Evolutionary conservation across 2,797 vertebrate genomes (phyloP), one percentile per base, ranked within the genome.

Genomic region (Odontamblyopus lacepedii): DNA sequence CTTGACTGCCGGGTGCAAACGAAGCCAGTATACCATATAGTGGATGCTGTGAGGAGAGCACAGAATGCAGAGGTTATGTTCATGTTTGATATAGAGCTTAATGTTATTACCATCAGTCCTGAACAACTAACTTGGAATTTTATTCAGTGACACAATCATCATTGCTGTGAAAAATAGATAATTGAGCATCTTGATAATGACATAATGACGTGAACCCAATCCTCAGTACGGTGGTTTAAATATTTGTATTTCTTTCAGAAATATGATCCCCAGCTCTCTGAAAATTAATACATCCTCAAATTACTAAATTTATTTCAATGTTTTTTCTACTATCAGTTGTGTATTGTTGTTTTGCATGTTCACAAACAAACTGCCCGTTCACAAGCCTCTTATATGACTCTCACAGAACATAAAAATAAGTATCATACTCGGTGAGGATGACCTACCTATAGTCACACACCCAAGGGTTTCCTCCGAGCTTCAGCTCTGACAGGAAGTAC

Each of bases 21-120:
- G 94, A 70, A 98, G 71, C 97, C 96, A 98, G 86, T 98, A 98
- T 83, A 95, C 94, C 91, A 97, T 95, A 86, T 98, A 98, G 86
- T 98, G 97, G 80, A 98, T 97, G 83, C 95, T 93, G 82, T 27
- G 11, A 6, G n/a, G 11, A 57, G 23, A 57, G 11, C 23, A 26
- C 19, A 55, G 19, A 55, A 55, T 48, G 44, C 13, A n/a, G 11
- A 57, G n/a, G 55, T 57, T 26, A 57, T 26, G 55, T 57, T 26
- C 4, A 57, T 57, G 11, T 57, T 4, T 44, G 13, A 73, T 51
- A n/a, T 4, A 18, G 63, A 30, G 16, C 3, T n/a, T 57, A 57
- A 27, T 56, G 55, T 57, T 8, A 55, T 55, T 19, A 0, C 19
- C 2, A 2, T 53, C 51, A 53, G 51, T 6, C 19, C 6, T 53